These are phyloP conservation scores for Upupa epops DNA, from an alignment of 2,113 vertebrate species.

Conservation along the genomic window DNA sequence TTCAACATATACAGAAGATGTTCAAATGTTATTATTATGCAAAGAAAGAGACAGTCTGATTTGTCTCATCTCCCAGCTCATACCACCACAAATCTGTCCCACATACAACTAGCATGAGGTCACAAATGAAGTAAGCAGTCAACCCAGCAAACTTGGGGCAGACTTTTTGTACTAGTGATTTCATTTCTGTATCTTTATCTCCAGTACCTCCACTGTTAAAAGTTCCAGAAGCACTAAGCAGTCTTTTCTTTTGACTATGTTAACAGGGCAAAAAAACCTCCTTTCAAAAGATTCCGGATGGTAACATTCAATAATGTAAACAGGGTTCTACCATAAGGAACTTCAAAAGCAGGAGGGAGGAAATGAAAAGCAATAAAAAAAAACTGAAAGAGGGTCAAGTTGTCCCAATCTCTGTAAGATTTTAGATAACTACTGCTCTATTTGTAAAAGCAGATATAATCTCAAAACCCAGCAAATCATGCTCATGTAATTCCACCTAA, in stretches of 20 bases:
- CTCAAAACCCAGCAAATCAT: neutral
- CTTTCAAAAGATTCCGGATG: neutral
- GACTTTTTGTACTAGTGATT: neutral
- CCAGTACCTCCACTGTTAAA: neutral
- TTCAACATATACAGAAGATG: accelerated
- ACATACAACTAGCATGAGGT: neutral
- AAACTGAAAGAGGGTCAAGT: neutral
- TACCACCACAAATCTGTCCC: neutral
- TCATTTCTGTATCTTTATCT: neutral
- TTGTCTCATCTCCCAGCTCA: accelerated
- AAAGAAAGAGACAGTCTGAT: neutral
- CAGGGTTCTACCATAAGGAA: neutral
- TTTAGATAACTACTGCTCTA: neutral
- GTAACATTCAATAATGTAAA: neutral
- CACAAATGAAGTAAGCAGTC: neutral
- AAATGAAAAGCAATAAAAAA: neutral
- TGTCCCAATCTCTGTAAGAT: neutral
- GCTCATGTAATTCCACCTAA: neutral
- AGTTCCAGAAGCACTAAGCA: neutral
- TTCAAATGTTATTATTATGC: neutral
- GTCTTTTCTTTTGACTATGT: neutral
- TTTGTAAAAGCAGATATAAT: neutral
- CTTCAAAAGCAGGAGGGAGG: neutral
- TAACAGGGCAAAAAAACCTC: neutral
- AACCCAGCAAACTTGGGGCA: neutral